A percentile compares a stretch with the other conserved stretches of the same genome.
Conservation (phyloP, 2,888 invertebrate genomes). For the Oasisia sp. region DNA sequence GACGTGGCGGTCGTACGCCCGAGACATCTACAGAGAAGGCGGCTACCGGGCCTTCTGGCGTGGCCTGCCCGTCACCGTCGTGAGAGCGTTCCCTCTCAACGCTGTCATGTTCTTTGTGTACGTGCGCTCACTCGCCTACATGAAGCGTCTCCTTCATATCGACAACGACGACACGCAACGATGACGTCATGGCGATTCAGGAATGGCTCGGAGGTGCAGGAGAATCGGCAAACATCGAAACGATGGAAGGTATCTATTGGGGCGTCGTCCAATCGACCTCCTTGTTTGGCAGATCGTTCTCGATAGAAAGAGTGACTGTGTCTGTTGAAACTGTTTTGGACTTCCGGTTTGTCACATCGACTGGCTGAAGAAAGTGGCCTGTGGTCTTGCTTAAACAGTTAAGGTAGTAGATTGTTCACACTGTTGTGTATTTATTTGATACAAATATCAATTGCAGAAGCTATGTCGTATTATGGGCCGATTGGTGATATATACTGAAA, state of each 20-base stretch:
- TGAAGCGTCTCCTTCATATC: neutral
- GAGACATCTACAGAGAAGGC: constrained; percentile 70
- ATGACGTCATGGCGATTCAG: neutral
- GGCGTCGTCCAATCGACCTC: neutral
- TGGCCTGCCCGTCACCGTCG: constrained; percentile 73
- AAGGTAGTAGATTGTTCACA: no score
- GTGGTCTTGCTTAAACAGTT: no score
- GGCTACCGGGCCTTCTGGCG: constrained; percentile 74
- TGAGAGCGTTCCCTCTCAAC: constrained; percentile 78
- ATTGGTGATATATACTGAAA: no score
- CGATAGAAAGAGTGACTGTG: neutral
- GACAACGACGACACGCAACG: neutral
- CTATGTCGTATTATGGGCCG: no score
- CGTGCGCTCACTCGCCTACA: neutral
- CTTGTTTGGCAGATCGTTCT: neutral
- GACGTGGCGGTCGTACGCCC: constrained; percentile 73
- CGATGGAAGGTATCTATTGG: neutral
- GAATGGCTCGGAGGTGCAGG: neutral
- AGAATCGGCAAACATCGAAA: neutral
- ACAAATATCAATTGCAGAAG: no score
- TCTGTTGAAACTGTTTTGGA: neutral
- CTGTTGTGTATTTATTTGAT: no score
- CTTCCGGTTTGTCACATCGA: neutral
- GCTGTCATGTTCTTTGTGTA: constrained; percentile 72
- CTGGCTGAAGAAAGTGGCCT: no score